These are phyloP conservation scores for Antitype chi DNA, from an alignment of 2,888 invertebrate species.

Conservation along the genomic window DNA sequence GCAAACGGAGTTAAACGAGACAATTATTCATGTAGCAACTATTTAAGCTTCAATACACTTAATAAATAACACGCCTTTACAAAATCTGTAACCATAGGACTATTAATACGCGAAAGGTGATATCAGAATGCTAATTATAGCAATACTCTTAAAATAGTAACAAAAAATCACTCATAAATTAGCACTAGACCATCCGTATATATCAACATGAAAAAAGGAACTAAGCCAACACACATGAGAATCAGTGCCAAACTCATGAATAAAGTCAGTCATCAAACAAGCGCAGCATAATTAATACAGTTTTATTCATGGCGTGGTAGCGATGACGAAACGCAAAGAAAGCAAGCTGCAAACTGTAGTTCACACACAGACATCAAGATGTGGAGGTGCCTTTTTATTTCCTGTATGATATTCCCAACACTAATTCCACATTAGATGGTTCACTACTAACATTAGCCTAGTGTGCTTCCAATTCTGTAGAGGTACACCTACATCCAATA, in stretches of 20 bases:
- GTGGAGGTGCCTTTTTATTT: slow-evolving; percentile 68
- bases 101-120: slow-evolving; percentile 39
- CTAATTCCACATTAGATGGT: slow-evolving; percentile 14
- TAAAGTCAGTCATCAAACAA: slow-evolving; percentile 80
- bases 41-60: slow-evolving; percentile 19
- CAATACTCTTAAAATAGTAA: slow-evolving; percentile 18
- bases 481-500: neutral
- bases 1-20: slow-evolving; percentile 83
- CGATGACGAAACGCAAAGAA: slow-evolving; percentile 80
- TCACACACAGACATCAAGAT: slow-evolving; percentile 74
- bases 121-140: slow-evolving; percentile 50
- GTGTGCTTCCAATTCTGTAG: neutral
- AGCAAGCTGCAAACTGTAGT: slow-evolving; percentile 75
- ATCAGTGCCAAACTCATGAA: slow-evolving; percentile 77
- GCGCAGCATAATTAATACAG: slow-evolving; percentile 79
- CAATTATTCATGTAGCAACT: slow-evolving; percentile 77
- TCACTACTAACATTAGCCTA: neutral
- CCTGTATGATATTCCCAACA: slow-evolving; percentile 20
- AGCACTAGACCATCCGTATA: slow-evolving; percentile 57
- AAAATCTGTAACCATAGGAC: slow-evolving; percentile 6
- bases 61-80: slow-evolving; percentile 7
- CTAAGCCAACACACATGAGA: slow-evolving; percentile 68
- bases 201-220: slow-evolving; percentile 63
- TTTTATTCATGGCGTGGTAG: slow-evolving; percentile 79
- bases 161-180: slow-evolving; percentile 55